phyloP scores from a whole-genome alignment of 2,113 vertebrate species.

The Strigops habroptila region DNA sequence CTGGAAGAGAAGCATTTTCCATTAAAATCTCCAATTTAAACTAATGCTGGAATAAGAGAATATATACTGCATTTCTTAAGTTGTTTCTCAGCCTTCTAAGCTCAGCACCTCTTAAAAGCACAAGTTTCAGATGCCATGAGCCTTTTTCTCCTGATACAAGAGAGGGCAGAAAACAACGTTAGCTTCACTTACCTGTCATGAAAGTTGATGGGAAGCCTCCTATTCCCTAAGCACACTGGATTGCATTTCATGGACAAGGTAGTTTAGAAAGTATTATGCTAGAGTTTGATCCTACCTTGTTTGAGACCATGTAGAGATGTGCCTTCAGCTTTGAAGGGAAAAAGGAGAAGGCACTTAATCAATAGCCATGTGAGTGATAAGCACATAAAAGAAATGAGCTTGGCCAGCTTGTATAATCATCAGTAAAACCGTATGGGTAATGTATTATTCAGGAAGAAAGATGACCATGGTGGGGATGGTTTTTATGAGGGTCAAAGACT shows the following conservation, averaged over 20 bases:
- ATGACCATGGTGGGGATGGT: neutral
- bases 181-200: neutral
- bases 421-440: neutral
- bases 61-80: neutral
- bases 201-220: neutral
- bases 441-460: conserved; percentile 28
- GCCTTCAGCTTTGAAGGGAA: conserved; percentile 46
- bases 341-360: conserved; percentile 48
- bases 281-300: conserved; percentile 20
- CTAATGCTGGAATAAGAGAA: neutral
- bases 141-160: conserved; percentile 9
- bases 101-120: neutral
- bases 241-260: neutral
- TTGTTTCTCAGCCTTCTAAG: neutral
- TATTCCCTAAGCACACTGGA: neutral
- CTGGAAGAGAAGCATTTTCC: neutral
- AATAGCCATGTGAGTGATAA: conserved; percentile 46
- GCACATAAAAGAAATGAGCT: conserved; percentile 32
- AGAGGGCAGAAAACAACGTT: neutral
- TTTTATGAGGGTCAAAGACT: conserved; percentile 8
- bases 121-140: neutral
- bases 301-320: neutral
- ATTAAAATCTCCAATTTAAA: neutral
- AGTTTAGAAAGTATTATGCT: neutral
- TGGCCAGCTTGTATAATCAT: conserved; percentile 5